Evolutionary conservation across 1,140 invertebrate species (phyloP).

Genomic region (Drosophila asahinai): DNA sequence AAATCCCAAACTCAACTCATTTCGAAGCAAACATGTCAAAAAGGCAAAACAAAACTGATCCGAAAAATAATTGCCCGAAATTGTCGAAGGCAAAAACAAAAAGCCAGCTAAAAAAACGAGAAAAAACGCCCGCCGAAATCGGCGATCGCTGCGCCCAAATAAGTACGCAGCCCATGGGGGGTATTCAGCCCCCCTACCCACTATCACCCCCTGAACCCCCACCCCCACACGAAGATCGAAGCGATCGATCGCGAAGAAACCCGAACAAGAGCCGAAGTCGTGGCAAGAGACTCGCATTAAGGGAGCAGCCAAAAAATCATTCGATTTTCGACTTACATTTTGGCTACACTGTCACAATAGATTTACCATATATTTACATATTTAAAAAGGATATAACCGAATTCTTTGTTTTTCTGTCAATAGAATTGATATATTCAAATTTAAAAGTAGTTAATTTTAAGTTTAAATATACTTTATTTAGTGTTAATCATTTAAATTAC

Average conservation of each 20-base stretch:
- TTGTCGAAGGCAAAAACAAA: conserved; percentile 39
- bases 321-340: conserved; percentile 35
- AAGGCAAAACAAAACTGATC: conserved; percentile 30
- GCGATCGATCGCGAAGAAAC: conserved; percentile 14
- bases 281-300: background rate
- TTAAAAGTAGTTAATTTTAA: too few species aligned
- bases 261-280: conserved; percentile 6
- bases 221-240: conserved; percentile 10
- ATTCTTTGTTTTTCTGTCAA: too few species aligned
- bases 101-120: conserved; percentile 29
- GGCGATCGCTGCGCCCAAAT: conserved; percentile 55
- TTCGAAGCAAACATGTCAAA: conserved; percentile 50
- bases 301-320: conserved; percentile 24
- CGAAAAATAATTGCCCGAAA: conserved; percentile 63
- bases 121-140: conserved; percentile 22
- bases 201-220: background rate
- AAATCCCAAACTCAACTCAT: conserved; percentile 33
- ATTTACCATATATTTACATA: too few species aligned
- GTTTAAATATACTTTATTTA: too few species aligned
- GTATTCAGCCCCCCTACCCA: conserved; percentile 4
- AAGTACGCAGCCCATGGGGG: conserved; percentile 54
- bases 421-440: too few species aligned
- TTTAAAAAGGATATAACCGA: background rate
- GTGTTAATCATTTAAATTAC: too few species aligned
- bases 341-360: conserved; percentile 26